Evolutionary conservation across 1,140 invertebrate genomes (phyloP).

Genomic region (Zeugodacus cucurbitae): DNA sequence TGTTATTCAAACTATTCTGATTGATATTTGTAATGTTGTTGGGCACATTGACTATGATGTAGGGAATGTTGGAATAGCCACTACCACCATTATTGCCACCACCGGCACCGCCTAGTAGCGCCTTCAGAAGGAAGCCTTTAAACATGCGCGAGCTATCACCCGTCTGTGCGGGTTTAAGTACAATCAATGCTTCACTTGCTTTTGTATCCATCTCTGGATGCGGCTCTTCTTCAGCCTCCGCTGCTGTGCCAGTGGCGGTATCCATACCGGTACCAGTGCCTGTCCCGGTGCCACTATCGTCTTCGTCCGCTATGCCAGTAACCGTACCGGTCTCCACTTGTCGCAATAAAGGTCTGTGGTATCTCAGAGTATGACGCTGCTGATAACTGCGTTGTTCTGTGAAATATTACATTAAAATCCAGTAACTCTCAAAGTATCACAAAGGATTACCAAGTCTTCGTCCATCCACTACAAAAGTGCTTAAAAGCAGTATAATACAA

Average conservation of each 20-base stretch:
- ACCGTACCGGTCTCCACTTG: not conserved
- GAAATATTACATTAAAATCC: too few relatives aligned
- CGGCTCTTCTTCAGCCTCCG: not conserved
- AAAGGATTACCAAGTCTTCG: not conserved
- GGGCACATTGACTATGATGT: not conserved
- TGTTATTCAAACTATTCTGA: not conserved
- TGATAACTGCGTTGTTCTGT: not conserved
- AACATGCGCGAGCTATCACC: not conserved
- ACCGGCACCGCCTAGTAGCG: not conserved
- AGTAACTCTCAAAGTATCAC: too few relatives aligned
- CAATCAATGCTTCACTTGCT: not conserved
- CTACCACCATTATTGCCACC: not conserved
- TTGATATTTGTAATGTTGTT: slow-evolving; percentile 6
- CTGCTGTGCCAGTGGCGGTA: not conserved
- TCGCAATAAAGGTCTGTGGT: not conserved
- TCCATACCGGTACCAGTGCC: not conserved
- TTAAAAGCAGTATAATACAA: not conserved
- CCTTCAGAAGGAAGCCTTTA: not conserved
- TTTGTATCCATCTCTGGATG: not conserved
- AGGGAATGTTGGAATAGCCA: not conserved
- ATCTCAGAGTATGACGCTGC: not conserved
- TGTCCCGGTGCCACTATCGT: not conserved
- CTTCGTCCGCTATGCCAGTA: not conserved
- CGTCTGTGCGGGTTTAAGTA: not conserved
- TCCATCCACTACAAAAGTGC: not conserved